Base-by-base conservation (phyloP, 35 echinoderm and acorn worm species). In the Ophioderma brevispina region DNA sequence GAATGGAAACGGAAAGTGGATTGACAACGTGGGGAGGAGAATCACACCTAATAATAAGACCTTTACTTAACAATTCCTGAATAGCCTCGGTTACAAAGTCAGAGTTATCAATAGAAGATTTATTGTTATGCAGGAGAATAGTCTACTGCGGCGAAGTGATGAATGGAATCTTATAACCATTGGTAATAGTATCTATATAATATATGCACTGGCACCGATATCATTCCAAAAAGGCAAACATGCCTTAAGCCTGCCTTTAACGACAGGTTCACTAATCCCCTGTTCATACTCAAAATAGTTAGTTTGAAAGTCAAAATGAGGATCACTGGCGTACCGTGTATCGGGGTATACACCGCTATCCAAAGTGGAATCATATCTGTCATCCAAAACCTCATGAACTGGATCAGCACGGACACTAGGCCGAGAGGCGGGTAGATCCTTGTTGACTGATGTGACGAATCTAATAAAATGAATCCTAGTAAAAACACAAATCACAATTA, bases 81-180 rank as follows among this genome's bases (percentile, higher is more conserved):
- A 91, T 91, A 15, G 76, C 81, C 1, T 78, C 43, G 21, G 13
- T 23, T 0, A 91, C 89, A 85, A 91, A 91, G 0, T 42, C 21
- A 34, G 59, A 1, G 34, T 91, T 0, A 33, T 49, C 39, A 4
- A 78, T 77, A 18, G 89, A 38, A n/a, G 81, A 85, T 21, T 56
- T 84, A 38, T 90, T 83, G 39, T 83, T 90, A 0, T 41, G 4
- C n/a, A n/a, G n/a, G n/a, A n/a, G 18, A 64, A 90, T 38, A 70
- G 32, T 1, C 23, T 37, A 31, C 2, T 8, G 14, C n/a, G 0
- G 37, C 11, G 82, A 82, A 13, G 17, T 40, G 31, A 50, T 1
- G 41, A 91, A 85, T 38, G 89, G 81, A 2, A 85, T 41, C 36
- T 37, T 77, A 38, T 91, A 91, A 31, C 89, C 82, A 35, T 85